Evolutionary conservation across 2,888 invertebrate species (phyloP).

Genomic region (Meiosimyza decipiens): DNA sequence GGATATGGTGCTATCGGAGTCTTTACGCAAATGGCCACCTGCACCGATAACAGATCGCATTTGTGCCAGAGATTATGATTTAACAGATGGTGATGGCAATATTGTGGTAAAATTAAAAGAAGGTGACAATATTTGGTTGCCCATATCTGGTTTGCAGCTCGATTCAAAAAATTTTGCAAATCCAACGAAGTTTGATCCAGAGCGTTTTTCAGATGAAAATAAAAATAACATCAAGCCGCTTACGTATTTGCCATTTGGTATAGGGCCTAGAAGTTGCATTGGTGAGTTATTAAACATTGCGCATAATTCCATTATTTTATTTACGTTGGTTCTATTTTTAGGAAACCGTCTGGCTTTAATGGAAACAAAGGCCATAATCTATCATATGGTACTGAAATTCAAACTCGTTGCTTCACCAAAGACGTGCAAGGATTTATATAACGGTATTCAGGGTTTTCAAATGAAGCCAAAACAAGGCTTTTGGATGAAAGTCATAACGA

Average conservation of each 20-base stretch:
- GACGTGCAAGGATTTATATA: constrained; percentile 50
- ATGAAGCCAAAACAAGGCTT: constrained; percentile 54
- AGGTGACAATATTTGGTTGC: constrained; percentile 65
- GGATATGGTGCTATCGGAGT: constrained; percentile 70
- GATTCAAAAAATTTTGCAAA: constrained; percentile 69
- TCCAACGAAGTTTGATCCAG: constrained; percentile 70
- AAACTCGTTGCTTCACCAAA: constrained; percentile 51
- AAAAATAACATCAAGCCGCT: constrained; percentile 68
- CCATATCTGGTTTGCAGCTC: constrained; percentile 65
- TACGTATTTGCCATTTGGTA: constrained; percentile 70
- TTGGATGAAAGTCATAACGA: constrained; percentile 54
- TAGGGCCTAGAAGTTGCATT: constrained; percentile 74
- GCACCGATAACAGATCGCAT: constrained; percentile 66
- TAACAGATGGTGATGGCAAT: constrained; percentile 44
- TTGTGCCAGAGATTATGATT: constrained; percentile 66
- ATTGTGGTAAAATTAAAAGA: constrained; percentile 66
- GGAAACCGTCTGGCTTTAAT: constrained; percentile 60
- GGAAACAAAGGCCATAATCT: constrained; percentile 58
- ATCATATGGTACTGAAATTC: constrained; percentile 55
- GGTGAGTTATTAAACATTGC: constrained; percentile 58
- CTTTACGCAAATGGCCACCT: constrained; percentile 69
- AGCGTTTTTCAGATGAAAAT: constrained; percentile 71
- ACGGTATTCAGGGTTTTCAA: constrained; percentile 48
- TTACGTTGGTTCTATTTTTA: constrained; percentile 35
- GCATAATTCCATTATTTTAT: constrained; percentile 44